phyloP scores from a whole-genome alignment of 2,113 vertebrate species.

The Triplophysa rosa region DNA sequence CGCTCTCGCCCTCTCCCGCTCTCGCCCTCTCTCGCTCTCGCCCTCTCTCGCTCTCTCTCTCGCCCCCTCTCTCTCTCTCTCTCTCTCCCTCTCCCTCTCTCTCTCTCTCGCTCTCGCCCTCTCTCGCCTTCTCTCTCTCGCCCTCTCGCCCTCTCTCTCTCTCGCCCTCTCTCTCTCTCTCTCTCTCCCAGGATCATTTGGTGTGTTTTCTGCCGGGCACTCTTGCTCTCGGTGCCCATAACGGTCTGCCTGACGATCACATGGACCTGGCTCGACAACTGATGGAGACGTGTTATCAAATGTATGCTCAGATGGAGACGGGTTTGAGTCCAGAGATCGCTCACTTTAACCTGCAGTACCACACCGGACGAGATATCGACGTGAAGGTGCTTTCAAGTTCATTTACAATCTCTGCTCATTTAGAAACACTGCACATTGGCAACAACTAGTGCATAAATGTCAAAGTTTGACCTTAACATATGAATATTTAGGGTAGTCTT shows the following conservation, averaged over 20 bases:
- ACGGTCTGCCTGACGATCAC: conserved; percentile 84
- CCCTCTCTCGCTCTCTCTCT: neutral
- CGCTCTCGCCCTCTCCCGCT: neutral
- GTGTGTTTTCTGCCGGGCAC: conserved; percentile 97
- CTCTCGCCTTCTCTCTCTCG: neutral
- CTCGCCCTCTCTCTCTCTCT: too few species aligned
- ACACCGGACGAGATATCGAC: conserved; percentile 76
- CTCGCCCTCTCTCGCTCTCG: neutral
- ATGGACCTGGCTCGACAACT: conserved; percentile 87
- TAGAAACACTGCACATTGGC: neutral
- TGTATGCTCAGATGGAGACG: conserved; percentile 93
- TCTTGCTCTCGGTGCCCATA: conserved; percentile 88
- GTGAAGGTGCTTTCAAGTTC: conserved; percentile 75
- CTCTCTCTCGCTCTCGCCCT: neutral
- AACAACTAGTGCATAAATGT: too few species aligned
- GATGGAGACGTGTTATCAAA: conserved; percentile 95
- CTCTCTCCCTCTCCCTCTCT: neutral
- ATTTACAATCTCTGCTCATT: neutral
- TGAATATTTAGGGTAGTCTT: neutral
- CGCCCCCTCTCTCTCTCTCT: neutral
- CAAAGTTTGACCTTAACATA: too few species aligned
- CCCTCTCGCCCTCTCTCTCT: neutral
- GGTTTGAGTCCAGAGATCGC: conserved; percentile 94
- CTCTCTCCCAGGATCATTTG: conserved; percentile 85
- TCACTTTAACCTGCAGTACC: conserved; percentile 83